Percentiles rank a stretch among this genome's conserved stretches.
phyloP scores from a whole-genome alignment of 2,888 invertebrate genomes.

The Melanostoma scalare region DNA sequence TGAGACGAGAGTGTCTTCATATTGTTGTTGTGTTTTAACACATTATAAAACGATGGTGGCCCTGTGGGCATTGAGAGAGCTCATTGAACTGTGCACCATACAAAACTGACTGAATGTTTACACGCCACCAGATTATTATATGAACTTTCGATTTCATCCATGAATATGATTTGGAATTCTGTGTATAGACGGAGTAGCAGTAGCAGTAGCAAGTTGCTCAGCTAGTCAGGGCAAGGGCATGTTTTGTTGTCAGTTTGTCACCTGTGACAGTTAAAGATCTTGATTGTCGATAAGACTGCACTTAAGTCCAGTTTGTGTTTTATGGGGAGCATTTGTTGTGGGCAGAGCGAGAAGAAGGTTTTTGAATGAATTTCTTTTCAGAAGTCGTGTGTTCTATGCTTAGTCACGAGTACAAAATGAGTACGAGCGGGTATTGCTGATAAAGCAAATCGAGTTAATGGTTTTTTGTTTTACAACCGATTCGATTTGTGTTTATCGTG shows the following conservation, averaged over 20 bases:
- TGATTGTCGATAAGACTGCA: not conserved
- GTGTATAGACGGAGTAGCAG: not conserved
- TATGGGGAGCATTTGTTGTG: too few relatives aligned
- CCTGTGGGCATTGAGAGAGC: conserved; percentile 36
- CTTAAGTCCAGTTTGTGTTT: not conserved
- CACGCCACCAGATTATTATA: not conserved
- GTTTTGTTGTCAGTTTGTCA: not conserved
- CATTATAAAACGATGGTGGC: conserved; percentile 6
- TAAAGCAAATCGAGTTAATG: conserved; percentile 18
- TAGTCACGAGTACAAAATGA: not conserved
- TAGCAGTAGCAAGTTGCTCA: not conserved
- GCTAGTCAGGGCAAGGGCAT: conserved; percentile 16
- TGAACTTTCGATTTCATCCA: conserved; percentile 54
- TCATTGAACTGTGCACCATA: conserved; percentile 41
- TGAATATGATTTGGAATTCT: conserved; percentile 6
- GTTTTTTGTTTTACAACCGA: conserved; percentile 9
- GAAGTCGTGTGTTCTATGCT: not conserved
- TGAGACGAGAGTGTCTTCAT: conserved; percentile 8
- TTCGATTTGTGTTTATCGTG: conserved; percentile 2
- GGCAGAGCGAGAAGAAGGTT: too few relatives aligned
- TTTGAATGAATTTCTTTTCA: not conserved
- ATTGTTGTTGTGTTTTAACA: too few relatives aligned
- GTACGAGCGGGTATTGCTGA: not conserved
- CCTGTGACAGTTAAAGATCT: not conserved
- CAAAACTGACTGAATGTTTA: not conserved